phyloP scores from a whole-genome alignment of 37 sponge, comb jelly and placozoan species.

The Haliclona indistincta region DNA sequence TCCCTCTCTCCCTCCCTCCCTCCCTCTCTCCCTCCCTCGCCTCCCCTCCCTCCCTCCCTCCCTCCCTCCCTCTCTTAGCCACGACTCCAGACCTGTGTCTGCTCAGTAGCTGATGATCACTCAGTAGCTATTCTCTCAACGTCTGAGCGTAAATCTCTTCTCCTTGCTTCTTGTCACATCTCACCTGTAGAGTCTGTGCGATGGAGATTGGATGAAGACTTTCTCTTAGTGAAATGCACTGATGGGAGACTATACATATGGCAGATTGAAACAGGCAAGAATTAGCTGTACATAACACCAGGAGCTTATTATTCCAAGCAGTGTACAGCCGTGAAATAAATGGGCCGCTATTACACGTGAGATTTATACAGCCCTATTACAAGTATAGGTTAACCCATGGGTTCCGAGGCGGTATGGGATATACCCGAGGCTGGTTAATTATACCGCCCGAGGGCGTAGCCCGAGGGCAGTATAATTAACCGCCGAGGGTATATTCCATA shows the following conservation, averaged over 20 bases:
- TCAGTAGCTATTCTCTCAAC: slow-evolving; percentile 91
- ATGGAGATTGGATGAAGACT: slow-evolving; percentile 88
- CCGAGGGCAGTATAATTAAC: too few relatives aligned
- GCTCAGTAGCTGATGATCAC: slow-evolving; percentile 84
- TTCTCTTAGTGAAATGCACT: slow-evolving; percentile 75
- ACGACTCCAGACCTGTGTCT: slow-evolving; percentile 82
- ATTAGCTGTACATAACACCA: too few relatives aligned
- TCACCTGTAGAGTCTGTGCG: slow-evolving; percentile 62
- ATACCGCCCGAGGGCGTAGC: too few relatives aligned
- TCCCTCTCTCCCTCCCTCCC: slow-evolving; percentile 44
- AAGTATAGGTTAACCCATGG: too few relatives aligned
- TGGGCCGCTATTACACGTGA: too few relatives aligned
- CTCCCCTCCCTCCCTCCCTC: background rate
- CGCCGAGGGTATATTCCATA: too few relatives aligned
- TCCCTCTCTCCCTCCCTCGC: slow-evolving; percentile 19
- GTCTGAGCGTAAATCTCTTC: slow-evolving; percentile 68
- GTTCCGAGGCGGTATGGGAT: too few relatives aligned
- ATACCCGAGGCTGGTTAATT: too few relatives aligned
- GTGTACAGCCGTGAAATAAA: too few relatives aligned
- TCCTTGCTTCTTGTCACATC: slow-evolving; percentile 79
- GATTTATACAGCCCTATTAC: too few relatives aligned
- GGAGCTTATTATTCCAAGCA: too few relatives aligned
- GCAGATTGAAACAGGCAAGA: too few relatives aligned
- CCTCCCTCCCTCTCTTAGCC: slow-evolving; percentile 20
- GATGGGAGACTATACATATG: slow-evolving; percentile 89